A percentile compares a stretch with the other conserved stretches of the same genome.
Evolutionary conservation across 2,113 vertebrate genomes (phyloP).

Genomic region (Hucho hucho): DNA sequence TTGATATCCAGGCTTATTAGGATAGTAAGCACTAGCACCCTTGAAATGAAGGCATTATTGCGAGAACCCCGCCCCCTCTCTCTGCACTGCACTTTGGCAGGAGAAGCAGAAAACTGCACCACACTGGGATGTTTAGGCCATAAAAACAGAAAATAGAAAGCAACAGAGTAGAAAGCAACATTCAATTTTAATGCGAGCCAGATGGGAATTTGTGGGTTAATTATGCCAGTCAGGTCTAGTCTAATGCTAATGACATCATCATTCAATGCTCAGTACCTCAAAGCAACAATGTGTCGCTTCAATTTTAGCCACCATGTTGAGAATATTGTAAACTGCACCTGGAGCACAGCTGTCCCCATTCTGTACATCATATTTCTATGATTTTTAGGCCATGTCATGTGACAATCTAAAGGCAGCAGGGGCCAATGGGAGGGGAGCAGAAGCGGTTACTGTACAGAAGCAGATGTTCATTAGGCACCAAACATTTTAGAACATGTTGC

Average conservation of each 20-base stretch:
- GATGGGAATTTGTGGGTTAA: background rate
- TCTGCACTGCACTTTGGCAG: no score
- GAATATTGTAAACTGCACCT: slow-evolving; percentile 3
- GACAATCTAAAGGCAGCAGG: slow-evolving; percentile 18
- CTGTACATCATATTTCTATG: slow-evolving; percentile 40
- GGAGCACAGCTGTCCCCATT: slow-evolving; percentile 16
- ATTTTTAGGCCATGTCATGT: slow-evolving; percentile 20
- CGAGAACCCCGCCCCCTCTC: background rate
- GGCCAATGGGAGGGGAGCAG: slow-evolving; percentile 29
- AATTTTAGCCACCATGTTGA: background rate
- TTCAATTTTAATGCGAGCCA: slow-evolving; percentile 30
- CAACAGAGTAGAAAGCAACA: slow-evolving; percentile 34
- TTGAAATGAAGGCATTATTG: slow-evolving; percentile 41
- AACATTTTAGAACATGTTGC: no score
- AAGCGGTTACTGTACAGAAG: slow-evolving; percentile 49
- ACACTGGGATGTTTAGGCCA: slow-evolving; percentile 6
- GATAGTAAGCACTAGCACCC: slow-evolving; percentile 41
- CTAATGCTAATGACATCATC: slow-evolving; percentile 17
- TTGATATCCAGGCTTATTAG: slow-evolving; percentile 2
- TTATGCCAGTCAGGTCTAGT: background rate
- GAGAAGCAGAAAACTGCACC: background rate
- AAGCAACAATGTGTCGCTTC: slow-evolving; percentile 15
- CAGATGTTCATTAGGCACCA: slow-evolving; percentile 42
- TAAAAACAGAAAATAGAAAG: slow-evolving; percentile 21
- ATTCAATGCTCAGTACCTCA: slow-evolving; percentile 42